These are phyloP conservation scores for Ciona savignyi DNA, from an alignment of 23 tunicate genomes.

Conservation along the genomic window DNA sequence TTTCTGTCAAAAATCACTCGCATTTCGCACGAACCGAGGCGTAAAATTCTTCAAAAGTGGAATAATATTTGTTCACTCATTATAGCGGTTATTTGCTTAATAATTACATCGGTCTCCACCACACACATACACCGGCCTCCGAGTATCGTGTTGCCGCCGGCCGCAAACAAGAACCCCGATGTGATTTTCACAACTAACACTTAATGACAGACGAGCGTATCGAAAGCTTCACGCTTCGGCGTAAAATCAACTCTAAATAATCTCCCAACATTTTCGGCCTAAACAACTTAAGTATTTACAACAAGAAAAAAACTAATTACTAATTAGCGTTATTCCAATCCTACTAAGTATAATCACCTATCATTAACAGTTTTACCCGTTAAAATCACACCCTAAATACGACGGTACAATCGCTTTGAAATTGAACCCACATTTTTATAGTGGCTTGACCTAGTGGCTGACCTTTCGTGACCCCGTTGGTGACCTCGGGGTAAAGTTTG, in stretches of 20 bases:
- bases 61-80: not conserved
- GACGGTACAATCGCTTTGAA: not conserved
- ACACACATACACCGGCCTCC: slow-evolving; percentile 5
- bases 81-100: not conserved
- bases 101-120: not conserved
- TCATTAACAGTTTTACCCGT: too few species aligned
- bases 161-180: not conserved
- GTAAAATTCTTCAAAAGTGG: not conserved
- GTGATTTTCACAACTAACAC: not conserved
- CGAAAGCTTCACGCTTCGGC: too few species aligned
- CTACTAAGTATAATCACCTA: too few species aligned
- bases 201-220: too few species aligned
- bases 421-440: not conserved
- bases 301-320: too few species aligned
- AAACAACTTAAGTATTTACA: too few species aligned
- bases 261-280: too few species aligned
- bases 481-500: not conserved
- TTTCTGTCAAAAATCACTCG: not conserved
- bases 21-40: not conserved
- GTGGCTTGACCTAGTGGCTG: not conserved
- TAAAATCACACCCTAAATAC: too few species aligned
- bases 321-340: too few species aligned
- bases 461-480: not conserved
- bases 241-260: too few species aligned
- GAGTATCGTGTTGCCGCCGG: slow-evolving; percentile 20